Percentiles rank a stretch among this genome's conserved stretches.
Evolutionary conservation across 2,113 vertebrate species (phyloP).

Genomic region (Notarius lentiginosus): DNA sequence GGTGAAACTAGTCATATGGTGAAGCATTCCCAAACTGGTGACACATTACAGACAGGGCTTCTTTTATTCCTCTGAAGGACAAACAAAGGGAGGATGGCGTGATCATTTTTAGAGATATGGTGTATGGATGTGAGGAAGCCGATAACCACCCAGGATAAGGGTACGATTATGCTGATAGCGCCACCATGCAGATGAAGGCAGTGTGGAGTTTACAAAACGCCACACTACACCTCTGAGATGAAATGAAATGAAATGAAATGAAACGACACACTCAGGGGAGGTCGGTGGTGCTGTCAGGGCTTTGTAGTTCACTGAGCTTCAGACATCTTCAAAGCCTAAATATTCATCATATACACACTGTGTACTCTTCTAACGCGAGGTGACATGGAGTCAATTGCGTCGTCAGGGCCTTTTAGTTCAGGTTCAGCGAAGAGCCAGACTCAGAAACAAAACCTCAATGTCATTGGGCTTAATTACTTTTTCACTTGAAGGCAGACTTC

Average conservation of each 20-base stretch:
- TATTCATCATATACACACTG: not conserved
- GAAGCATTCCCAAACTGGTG: not conserved
- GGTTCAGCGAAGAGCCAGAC: slow-evolving; percentile 24
- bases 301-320: slow-evolving; percentile 17
- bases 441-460: slow-evolving; percentile 15
- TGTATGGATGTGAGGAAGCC: not conserved
- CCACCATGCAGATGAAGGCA: slow-evolving; percentile 25
- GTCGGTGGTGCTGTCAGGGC: not conserved
- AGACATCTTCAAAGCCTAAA: slow-evolving; percentile 45
- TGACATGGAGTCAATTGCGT: slow-evolving; percentile 5
- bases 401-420: slow-evolving; percentile 19
- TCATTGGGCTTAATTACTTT: slow-evolving; percentile 29
- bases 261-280: not conserved
- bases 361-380: slow-evolving; percentile 8
- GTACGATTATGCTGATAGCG: slow-evolving; percentile 22
- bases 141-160: slow-evolving; percentile 34
- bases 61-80: not conserved
- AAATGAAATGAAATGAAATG: not conserved
- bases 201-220: slow-evolving; percentile 23
- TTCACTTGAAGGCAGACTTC: slow-evolving; percentile 14
- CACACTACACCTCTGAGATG: slow-evolving; percentile 28
- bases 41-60: not conserved
- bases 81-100: not conserved
- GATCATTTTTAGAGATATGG: slow-evolving; percentile 3
- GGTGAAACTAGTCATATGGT: not conserved